Base-by-base conservation (phyloP, 1,140 invertebrate species). In the Papilio helenus region DNA sequence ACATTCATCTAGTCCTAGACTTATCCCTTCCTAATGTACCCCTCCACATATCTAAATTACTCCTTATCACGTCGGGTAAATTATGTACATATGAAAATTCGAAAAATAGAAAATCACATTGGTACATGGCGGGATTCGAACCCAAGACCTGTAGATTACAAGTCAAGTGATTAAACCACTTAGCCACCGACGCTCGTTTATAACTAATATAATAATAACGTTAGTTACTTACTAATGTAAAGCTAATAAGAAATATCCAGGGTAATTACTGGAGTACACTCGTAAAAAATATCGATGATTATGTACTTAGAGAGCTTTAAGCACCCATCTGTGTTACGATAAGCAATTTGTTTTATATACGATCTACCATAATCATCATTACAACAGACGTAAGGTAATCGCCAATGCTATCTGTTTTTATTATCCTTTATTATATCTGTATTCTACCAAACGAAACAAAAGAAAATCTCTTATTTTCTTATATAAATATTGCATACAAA, bases 221-320 rank as follows among this genome's bases (percentile, higher is more conserved):
- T 29, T 29, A 65, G 23, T 16, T 65, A 65, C 10, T 26, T 23
- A 20, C 4, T 20, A 34, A 34, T 20, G 0, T 58, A 58, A 58
- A 3, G n/a, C 10, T 68, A 29, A 34, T 29, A 12, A 68, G 26
- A 5, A 68, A 68, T 18, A 29, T 29, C 26, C 10, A 68, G 14
- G 61, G 58, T 20, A 58, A 58, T 65, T 34, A 29, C 20, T 23
- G 20, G 55, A 61, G 20, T 61, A 61, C 26, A 29, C 23, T 29
- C 61, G 61, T 68, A 68, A 68, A 2, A 68, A 68, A 68, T 61
- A 61, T 61, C 58, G 58, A 61, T 26, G 14, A 68, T 68, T 68
- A 68, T 34, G 61, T 68, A 29, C 26, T 68, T 68, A 29, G 23
- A 68, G 61, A 29, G 26, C 14, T 16, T 3, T 68, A 29, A 68